Evolutionary conservation across 2,888 invertebrate species (phyloP).

Genomic region (Troilus luridus): DNA sequence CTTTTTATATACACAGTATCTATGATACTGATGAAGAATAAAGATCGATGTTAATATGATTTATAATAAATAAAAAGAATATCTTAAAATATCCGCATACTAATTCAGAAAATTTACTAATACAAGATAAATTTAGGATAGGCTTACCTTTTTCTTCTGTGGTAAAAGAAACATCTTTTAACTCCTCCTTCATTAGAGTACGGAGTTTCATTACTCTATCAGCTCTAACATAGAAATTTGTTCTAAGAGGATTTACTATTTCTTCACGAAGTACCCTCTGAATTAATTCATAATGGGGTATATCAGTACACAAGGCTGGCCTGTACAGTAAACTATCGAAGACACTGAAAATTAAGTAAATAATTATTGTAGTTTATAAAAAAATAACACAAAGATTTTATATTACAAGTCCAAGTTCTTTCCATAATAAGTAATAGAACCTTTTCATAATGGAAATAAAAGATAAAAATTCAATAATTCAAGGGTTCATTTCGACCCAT

Average conservation of each 20-base stretch:
- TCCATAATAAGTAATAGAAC: neutral
- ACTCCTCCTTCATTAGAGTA: slow-evolving; percentile 83
- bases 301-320: slow-evolving; percentile 72
- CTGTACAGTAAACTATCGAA: slow-evolving; percentile 92
- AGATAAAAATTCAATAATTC: neutral
- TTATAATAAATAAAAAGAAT: too few relatives aligned
- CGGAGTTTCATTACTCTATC: slow-evolving; percentile 95
- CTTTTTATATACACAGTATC: too few relatives aligned
- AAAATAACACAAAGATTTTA: neutral
- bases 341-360: slow-evolving; percentile 73
- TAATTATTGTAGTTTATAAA: neutral
- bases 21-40: too few relatives aligned
- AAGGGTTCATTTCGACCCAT: too few relatives aligned
- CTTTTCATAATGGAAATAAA: neutral
- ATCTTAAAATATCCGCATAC: too few relatives aligned
- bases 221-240: slow-evolving; percentile 92
- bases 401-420: neutral
- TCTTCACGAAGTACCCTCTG: slow-evolving; percentile 92
- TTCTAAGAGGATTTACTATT: slow-evolving; percentile 95
- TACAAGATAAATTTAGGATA: neutral
- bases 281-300: slow-evolving; percentile 77
- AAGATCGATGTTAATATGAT: too few relatives aligned
- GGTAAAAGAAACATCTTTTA: slow-evolving; percentile 90
- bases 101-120: neutral
- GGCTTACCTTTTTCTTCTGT: slow-evolving; percentile 86